Evolutionary conservation across 2,888 invertebrate genomes (phyloP).

Genomic region (Campaea margaritaria): DNA sequence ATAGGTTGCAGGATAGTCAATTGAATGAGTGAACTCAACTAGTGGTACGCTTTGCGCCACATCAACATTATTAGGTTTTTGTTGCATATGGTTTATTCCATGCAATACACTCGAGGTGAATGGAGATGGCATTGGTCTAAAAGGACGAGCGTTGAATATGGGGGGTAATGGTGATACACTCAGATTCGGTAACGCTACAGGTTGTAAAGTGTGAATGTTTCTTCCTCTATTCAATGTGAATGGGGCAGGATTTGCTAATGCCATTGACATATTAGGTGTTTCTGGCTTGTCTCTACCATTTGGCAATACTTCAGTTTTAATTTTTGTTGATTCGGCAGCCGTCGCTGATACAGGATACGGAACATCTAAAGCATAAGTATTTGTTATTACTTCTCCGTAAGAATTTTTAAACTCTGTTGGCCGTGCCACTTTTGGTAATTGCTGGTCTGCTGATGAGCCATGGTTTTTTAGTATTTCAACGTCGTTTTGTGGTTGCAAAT

Average conservation of each 20-base stretch:
- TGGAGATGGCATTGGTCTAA: conserved; percentile 65
- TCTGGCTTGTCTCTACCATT: conserved; percentile 50
- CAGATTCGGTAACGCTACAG: conserved; percentile 88
- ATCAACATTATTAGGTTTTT: conserved; percentile 73
- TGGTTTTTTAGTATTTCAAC: conserved; percentile 57
- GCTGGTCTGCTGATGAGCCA: conserved; percentile 54
- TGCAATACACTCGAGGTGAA: conserved; percentile 59
- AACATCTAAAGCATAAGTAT: conserved; percentile 63
- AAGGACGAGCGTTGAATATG: conserved; percentile 86
- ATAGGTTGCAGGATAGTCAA: conserved; percentile 89
- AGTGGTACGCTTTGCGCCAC: conserved; percentile 88
- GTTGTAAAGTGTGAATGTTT: conserved; percentile 81
- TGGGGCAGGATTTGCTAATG: conserved; percentile 75
- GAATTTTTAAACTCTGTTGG: conserved; percentile 76
- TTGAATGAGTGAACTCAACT: conserved; percentile 88
- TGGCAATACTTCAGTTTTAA: conserved; percentile 72
- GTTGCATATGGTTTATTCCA: conserved; percentile 66
- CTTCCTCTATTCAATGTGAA: conserved; percentile 76
- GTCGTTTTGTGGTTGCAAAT: conserved; percentile 58
- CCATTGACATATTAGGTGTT: conserved; percentile 65
- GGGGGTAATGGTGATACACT: conserved; percentile 87
- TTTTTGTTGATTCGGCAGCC: conserved; percentile 74
- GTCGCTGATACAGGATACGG: conserved; percentile 71
- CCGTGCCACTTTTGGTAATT: conserved; percentile 69
- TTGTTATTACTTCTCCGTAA: conserved; percentile 75